Evolutionary conservation across 2,888 invertebrate genomes (phyloP), one percentile per base, ranked within the genome.

Genomic region (Acleris laterana): DNA sequence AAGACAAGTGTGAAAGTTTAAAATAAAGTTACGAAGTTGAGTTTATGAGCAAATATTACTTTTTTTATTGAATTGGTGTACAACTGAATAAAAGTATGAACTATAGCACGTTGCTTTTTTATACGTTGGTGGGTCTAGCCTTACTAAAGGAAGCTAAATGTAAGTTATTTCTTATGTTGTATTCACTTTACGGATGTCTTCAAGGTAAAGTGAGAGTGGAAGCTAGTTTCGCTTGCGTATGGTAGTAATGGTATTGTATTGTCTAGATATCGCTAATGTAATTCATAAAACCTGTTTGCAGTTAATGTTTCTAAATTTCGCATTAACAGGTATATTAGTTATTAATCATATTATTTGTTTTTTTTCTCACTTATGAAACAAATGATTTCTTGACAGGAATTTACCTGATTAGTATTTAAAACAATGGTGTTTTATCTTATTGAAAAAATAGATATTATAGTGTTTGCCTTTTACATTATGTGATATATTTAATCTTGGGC

Each of bases 201-300:
- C 90, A 91, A 92, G 92, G 91, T 85, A 82, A 91, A 90, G 90
- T 88, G 90, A 90, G 90, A 91, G 90, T 89, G 46, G 38, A 13
- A 38, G 38, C 20, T 62, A 61, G 46, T 46, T 46, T 56, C 57
- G 50, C 57, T 51, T 64, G 64, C 57, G 53, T 52, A 53, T 20
- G n/a, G 46, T 49, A 42, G 58, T 42, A 60, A 65, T 44, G 28
- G 25, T 19, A 51, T 25, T 22, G 16, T 49, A 22, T 20, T 57
- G 20, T 20, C 42, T 32, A 32, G 11, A 32, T 32, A 32, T 32
- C 32, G 32, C 9, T 32, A 32, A 32, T 9, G 7, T 51, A 46
- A 28, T 44, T 3, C 17, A 46, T 25, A 22, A 32, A 44, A 60
- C 32, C 42, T 17, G 20, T 59, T 53, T 5, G 16, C 19, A 20